A percentile compares a stretch with the other conserved stretches of the same genome.
Evolutionary conservation across 2,113 vertebrate species (phyloP).

Genomic region (Eulemur macaco): DNA sequence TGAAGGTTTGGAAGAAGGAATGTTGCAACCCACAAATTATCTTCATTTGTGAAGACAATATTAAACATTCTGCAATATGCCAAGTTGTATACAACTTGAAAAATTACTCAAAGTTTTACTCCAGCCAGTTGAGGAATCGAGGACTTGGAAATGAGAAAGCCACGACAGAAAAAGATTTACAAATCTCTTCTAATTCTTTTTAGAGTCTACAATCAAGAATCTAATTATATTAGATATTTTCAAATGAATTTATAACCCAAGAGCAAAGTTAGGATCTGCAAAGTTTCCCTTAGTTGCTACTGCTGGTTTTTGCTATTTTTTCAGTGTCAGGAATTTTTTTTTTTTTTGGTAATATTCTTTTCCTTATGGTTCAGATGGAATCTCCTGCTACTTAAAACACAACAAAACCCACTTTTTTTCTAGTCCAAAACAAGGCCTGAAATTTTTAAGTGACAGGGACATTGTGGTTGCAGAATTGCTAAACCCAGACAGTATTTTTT

Average conservation of each 20-base stretch:
- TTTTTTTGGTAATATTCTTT: background rate
- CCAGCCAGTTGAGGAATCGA: background rate
- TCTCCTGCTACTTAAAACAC: background rate
- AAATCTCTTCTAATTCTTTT: background rate
- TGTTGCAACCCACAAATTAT: background rate
- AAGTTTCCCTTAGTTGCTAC: background rate
- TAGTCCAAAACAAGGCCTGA: background rate
- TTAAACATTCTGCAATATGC: background rate
- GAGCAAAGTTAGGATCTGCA: background rate
- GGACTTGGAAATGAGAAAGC: background rate
- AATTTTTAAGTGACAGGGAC: background rate
- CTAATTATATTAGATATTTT: conserved; percentile 47
- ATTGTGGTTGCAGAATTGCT: conserved; percentile 27
- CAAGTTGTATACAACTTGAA: background rate
- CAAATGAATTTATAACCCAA: background rate
- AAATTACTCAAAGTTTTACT: background rate
- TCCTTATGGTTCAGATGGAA: background rate
- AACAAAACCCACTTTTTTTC: background rate
- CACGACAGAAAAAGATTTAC: background rate
- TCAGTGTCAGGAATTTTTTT: background rate
- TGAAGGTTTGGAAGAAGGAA: background rate
- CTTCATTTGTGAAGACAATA: background rate
- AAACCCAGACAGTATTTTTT: conserved; percentile 42
- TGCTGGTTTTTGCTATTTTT: conserved; percentile 17
- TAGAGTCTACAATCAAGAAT: background rate